Evolutionary conservation across 30 jellyfish, hydroid and myxozoan species (phyloP).

Genomic region (Turritopsis dohrnii): DNA sequence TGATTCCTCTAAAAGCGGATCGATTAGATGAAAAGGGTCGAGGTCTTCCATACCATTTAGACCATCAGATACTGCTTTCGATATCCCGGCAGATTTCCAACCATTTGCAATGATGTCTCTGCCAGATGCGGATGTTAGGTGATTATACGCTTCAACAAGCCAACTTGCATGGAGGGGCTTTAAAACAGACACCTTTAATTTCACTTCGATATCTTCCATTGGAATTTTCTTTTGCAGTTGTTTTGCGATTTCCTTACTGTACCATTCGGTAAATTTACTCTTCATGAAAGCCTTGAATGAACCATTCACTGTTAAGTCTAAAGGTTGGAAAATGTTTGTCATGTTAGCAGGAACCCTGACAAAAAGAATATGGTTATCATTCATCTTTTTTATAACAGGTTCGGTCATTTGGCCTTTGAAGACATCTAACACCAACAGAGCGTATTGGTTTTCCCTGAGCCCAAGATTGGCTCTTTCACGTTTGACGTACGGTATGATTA

Average conservation of each 20-base stretch:
- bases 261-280: not conserved
- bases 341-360: slow-evolving; percentile 26
- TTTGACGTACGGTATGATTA: slow-evolving; percentile 10
- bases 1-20: slow-evolving; percentile 22
- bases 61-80: not conserved
- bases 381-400: not conserved
- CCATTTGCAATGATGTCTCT: too few species aligned
- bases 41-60: not conserved
- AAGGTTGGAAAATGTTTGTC: slow-evolving; percentile 19
- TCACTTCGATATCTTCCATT: slow-evolving; percentile 19
- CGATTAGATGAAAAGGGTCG: slow-evolving; percentile 19
- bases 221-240: slow-evolving; percentile 10
- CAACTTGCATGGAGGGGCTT: slow-evolving; percentile 24
- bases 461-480: not conserved
- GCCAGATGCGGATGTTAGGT: too few species aligned
- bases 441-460: slow-evolving; percentile 4
- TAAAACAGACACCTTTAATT: not conserved
- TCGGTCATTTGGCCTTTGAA: slow-evolving; percentile 8
- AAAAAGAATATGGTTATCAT: slow-evolving; percentile 1
- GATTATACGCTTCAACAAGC: slow-evolving; percentile 15
- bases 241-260: slow-evolving; percentile 10
- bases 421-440: slow-evolving; percentile 11
- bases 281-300: slow-evolving; percentile 12
- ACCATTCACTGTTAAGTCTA: slow-evolving; percentile 16
- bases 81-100: slow-evolving; percentile 10